Evolutionary conservation across 2,888 invertebrate species (phyloP).

Genomic region (Choristoneura rosaceana): DNA sequence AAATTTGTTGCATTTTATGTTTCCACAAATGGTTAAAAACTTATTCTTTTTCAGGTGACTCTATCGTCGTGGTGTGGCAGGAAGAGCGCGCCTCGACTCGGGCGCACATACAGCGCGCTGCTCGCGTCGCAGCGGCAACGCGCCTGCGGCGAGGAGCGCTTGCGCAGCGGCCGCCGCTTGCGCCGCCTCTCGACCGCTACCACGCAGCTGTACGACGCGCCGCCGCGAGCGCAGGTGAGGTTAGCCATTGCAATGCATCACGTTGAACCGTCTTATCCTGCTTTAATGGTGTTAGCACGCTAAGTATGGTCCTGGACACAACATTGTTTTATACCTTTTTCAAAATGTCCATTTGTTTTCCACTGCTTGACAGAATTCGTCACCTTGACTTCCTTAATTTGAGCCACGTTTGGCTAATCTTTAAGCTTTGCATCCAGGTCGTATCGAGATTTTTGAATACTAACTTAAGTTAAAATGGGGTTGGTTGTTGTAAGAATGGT

Average conservation of each 20-base stretch:
- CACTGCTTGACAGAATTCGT: too few relatives aligned
- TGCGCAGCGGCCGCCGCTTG: slow-evolving; percentile 60
- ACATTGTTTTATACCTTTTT: not conserved
- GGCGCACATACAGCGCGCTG: slow-evolving; percentile 64
- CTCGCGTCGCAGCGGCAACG: slow-evolving; percentile 62
- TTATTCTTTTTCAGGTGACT: slow-evolving; percentile 62
- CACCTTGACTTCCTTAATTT: too few relatives aligned
- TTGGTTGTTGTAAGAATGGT: too few relatives aligned
- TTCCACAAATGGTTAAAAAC: not conserved
- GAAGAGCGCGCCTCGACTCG: slow-evolving; percentile 56
- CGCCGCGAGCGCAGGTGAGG: slow-evolving; percentile 82
- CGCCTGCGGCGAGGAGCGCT: slow-evolving; percentile 48
- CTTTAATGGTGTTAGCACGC: not conserved
- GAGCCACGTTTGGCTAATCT: too few relatives aligned
- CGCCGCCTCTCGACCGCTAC: slow-evolving; percentile 74
- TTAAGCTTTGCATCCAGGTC: too few relatives aligned
- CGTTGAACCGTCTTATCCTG: slow-evolving; percentile 1
- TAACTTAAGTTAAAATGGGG: too few relatives aligned
- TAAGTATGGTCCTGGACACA: not conserved
- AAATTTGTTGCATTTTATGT: too few relatives aligned
- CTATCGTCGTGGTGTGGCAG: slow-evolving; percentile 74
- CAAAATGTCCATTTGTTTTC: too few relatives aligned
- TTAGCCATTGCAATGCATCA: slow-evolving; percentile 56
- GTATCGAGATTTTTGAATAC: too few relatives aligned
- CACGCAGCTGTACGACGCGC: slow-evolving; percentile 73